Evolutionary conservation across 2,113 vertebrate genomes (phyloP).

Genomic region (Syngnathus floridae): DNA sequence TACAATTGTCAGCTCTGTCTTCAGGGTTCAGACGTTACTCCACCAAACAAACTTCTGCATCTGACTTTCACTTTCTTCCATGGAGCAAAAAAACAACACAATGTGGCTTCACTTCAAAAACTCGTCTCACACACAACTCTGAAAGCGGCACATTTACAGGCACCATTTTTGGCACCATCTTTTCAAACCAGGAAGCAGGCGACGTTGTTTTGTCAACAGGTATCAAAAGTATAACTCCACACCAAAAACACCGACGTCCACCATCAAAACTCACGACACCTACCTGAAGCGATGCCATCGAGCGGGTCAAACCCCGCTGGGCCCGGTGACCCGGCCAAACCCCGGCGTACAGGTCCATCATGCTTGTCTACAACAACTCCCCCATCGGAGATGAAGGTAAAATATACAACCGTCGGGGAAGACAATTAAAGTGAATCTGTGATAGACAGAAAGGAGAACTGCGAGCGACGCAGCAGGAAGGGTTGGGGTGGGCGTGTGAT

Average conservation of each 20-base stretch:
- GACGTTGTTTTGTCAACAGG: not conserved
- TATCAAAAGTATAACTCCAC: not conserved
- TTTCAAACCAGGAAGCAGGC: not conserved
- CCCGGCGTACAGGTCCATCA: conserved; percentile 60
- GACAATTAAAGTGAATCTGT: conserved; percentile 40
- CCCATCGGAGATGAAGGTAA: conserved; percentile 21
- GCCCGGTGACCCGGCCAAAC: conserved; percentile 27
- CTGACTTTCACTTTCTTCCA: not conserved
- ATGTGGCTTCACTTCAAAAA: not conserved
- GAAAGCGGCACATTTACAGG: not conserved
- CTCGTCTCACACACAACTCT: not conserved
- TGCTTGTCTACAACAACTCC: conserved; percentile 22
- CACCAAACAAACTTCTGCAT: not conserved
- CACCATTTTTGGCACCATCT: not conserved
- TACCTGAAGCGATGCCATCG: conserved; percentile 47
- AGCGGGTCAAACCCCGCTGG: conserved; percentile 39
- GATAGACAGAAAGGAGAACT: conserved; percentile 65
- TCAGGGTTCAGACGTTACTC: not conserved
- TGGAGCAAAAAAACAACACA: not conserved
- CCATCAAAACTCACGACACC: conserved; percentile 3
- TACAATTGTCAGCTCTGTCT: not conserved
- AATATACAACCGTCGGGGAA: conserved; percentile 1
- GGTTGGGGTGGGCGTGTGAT: conserved; percentile 24
- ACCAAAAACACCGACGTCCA: not conserved
- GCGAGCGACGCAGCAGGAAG: conserved; percentile 53